Evolutionary conservation across 2,797 vertebrate species (phyloP).

Genomic region (Trachops cirrhosus): DNA sequence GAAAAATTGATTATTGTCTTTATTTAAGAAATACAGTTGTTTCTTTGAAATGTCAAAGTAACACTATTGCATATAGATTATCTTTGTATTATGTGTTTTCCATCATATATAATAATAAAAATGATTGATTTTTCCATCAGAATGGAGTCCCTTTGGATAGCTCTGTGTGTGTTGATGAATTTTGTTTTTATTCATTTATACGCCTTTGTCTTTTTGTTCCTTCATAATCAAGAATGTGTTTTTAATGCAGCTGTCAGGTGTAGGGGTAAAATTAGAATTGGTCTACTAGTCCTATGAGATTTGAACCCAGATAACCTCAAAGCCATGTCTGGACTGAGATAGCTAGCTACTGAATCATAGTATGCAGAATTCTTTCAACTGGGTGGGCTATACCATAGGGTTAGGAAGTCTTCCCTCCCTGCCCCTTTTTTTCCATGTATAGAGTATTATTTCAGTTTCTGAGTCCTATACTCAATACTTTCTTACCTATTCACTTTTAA

Average conservation of each 20-base stretch:
- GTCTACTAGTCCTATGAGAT: neutral
- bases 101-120: neutral
- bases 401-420: neutral
- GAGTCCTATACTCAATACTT: neutral
- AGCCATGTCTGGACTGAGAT: neutral
- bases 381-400: neutral
- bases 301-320: neutral
- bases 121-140: neutral
- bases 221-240: neutral
- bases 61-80: neutral
- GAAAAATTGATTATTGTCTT: neutral
- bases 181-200: neutral
- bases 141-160: neutral
- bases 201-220: neutral
- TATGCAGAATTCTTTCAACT: neutral
- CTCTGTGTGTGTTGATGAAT: neutral
- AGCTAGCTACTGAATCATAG: neutral
- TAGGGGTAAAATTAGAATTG: neutral
- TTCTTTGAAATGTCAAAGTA: constrained; percentile 14
- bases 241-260: neutral
- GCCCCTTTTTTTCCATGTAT: neutral
- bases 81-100: neutral
- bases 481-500: neutral
- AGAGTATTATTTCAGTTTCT: constrained; percentile 24
- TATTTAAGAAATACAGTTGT: neutral